A percentile compares a stretch with the other conserved stretches of the same genome.
phyloP scores from a whole-genome alignment of 2,888 invertebrate species.

The Drosophila sordidapex region DNA sequence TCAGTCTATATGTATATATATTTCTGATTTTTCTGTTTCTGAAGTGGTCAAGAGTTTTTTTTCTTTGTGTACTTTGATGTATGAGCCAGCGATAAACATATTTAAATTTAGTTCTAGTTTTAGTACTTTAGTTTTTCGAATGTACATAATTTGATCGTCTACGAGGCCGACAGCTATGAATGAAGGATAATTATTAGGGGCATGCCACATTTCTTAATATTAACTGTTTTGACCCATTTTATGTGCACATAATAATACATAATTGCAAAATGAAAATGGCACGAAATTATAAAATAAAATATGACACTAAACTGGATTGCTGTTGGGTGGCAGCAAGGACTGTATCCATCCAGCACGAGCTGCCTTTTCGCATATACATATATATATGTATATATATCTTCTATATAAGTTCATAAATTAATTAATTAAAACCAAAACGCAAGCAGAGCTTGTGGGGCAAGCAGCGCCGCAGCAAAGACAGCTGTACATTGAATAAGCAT shows the following conservation, averaged over 20 bases:
- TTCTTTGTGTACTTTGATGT: not conserved
- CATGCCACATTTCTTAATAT: not conserved
- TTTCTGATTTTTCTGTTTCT: not conserved
- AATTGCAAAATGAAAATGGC: conserved; percentile 36
- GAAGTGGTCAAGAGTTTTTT: not conserved
- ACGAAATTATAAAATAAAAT: conserved; percentile 33
- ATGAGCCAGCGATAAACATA: not conserved
- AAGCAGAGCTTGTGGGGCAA: conserved; percentile 5
- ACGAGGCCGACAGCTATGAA: not conserved
- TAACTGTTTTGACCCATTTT: not conserved
- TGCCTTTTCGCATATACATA: conserved; percentile 36
- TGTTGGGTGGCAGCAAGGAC: conserved; percentile 1
- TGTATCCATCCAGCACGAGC: conserved; percentile 14
- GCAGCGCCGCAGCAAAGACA: conserved; percentile 35
- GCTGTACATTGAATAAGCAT: conserved; percentile 74
- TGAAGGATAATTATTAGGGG: not conserved
- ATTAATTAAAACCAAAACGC: conserved; percentile 67
- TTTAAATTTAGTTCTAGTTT: no score
- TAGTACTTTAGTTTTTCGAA: not conserved
- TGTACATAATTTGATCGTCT: not conserved
- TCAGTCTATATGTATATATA: not conserved
- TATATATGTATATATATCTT: conserved; percentile 24
- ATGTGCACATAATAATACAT: conserved; percentile 28
- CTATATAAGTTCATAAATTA: conserved; percentile 77
- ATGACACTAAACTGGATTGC: conserved; percentile 18